A percentile compares a stretch with the other conserved stretches of the same genome.
Conservation (phyloP, 1,140 invertebrate genomes). For the Neelides sp. region DNA sequence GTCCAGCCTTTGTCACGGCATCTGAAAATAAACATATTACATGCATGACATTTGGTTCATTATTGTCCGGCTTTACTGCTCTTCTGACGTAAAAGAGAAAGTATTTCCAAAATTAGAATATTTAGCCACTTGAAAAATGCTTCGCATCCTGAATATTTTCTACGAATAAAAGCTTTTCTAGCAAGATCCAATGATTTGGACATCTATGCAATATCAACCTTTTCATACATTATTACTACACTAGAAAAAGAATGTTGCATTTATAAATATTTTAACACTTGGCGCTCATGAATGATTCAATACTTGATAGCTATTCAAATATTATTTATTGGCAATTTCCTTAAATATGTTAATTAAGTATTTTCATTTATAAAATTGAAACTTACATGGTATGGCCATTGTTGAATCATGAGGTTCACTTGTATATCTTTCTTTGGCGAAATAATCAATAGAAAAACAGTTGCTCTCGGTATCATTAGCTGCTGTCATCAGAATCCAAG, state of each 20-base stretch:
- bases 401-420: constrained; percentile 75
- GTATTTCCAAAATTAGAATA: not conserved
- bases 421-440: constrained; percentile 65
- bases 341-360: not conserved
- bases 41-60: too few relatives aligned
- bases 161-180: not conserved
- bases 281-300: not conserved
- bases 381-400: constrained; percentile 78
- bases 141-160: not conserved
- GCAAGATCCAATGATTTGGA: not conserved
- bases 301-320: too few relatives aligned
- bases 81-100: constrained; percentile 2
- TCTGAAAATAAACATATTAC: constrained; percentile 49
- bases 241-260: not conserved
- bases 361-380: constrained; percentile 4
- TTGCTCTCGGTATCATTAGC: constrained; percentile 32
- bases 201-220: not conserved
- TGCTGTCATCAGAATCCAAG: too few relatives aligned
- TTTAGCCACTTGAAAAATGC: not conserved
- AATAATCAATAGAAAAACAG: constrained; percentile 72
- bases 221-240: not conserved
- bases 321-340: too few relatives aligned
- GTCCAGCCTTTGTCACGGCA: constrained; percentile 53
- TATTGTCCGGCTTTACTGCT: too few relatives aligned
- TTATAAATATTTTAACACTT: not conserved